phyloP scores from a whole-genome alignment of 1,140 invertebrate genomes.

The Drosophila biarmipes region DNA sequence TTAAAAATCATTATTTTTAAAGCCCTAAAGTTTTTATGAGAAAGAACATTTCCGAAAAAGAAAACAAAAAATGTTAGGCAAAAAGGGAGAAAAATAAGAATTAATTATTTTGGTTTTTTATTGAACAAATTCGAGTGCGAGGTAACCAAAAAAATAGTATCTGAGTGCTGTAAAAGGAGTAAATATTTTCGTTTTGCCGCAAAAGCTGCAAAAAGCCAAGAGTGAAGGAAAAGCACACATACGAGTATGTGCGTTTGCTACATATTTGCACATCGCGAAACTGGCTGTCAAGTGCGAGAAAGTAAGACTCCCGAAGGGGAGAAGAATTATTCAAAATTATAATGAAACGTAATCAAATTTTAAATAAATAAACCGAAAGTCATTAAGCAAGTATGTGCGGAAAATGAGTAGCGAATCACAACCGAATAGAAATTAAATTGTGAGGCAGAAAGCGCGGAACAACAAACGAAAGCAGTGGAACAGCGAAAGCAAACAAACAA shows the following conservation, averaged over 20 bases:
- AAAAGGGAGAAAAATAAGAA: constrained; percentile 17
- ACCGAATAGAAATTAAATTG: constrained; percentile 63
- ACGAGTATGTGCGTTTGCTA: neutral
- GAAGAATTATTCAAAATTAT: constrained; percentile 59
- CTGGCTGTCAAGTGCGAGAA: constrained; percentile 2
- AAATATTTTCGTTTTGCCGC: constrained; percentile 72
- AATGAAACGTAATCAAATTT: constrained; percentile 74
- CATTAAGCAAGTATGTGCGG: constrained; percentile 23
- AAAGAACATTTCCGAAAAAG: neutral
- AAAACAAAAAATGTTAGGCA: constrained; percentile 5
- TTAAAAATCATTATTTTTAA: neutral
- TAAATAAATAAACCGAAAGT: constrained; percentile 63
- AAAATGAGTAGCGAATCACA: constrained; percentile 17
- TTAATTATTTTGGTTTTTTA: constrained; percentile 29
- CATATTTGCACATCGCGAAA: neutral
- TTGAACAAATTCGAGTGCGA: constrained; percentile 25
- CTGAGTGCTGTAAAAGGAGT: constrained; percentile 39
- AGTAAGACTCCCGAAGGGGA: neutral
- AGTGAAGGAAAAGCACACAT: constrained; percentile 36
- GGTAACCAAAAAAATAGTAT: neutral
- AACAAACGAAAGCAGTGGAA: constrained; percentile 15
- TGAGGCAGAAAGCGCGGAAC: constrained; percentile 25
- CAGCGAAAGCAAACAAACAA: constrained; percentile 53
- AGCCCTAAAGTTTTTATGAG: too few species aligned
- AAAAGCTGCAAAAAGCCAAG: constrained; percentile 41